Base-by-base conservation (phyloP, 2,888 invertebrate genomes). In the Drosophila diplacantha region DNA sequence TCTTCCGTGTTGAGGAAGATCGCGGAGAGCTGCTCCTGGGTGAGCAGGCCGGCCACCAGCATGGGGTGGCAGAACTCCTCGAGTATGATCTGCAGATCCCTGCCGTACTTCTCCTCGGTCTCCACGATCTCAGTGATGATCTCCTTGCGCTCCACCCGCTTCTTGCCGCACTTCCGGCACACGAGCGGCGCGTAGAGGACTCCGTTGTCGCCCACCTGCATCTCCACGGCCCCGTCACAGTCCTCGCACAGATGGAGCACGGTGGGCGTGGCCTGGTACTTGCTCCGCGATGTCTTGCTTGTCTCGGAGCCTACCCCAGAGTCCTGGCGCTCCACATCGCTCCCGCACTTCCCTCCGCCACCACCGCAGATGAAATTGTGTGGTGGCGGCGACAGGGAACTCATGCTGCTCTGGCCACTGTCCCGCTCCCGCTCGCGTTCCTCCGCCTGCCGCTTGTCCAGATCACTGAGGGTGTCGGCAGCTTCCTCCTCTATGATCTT, bases 1-100 rank as follows among this genome's bases (percentile, higher is more conserved):
- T 98, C 96, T 89, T 96, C 96, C 44, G 95, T 94, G 87, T 98
- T 98, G 58, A 97, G 91, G 89, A 98, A 98, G 85, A 98, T 96
- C 60, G 95, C 94, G 74, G 94, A 93, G 63, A 98, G 90, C 89
- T 98, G 97, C 81, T 97, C 97, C 74, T 93, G 93, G n/a, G 93
- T 96, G 31, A 97, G 90, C 54, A 97, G 90, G 51, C 97, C 97
- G 58, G 97, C 97, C 35, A 96, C 95, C 78, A 96, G 90, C 95
- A 98, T 97, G 0, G 97, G 97, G 83, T 94, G 93, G 86, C 95
- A 95, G 87, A 96, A 96, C 88, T 96, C 97, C 87, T 97, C 97
- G 77, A 96, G 90, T 76, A 98, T 94, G 59, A 98, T 97, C 86
- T 95, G 93, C 78, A 98, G 90, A 88, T 98, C 98, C 54, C 97